Percentiles rank a stretch among this genome's conserved stretches.
Conservation (phyloP, 2,888 invertebrate genomes). For the Blastobasis lacticolella region DNA sequence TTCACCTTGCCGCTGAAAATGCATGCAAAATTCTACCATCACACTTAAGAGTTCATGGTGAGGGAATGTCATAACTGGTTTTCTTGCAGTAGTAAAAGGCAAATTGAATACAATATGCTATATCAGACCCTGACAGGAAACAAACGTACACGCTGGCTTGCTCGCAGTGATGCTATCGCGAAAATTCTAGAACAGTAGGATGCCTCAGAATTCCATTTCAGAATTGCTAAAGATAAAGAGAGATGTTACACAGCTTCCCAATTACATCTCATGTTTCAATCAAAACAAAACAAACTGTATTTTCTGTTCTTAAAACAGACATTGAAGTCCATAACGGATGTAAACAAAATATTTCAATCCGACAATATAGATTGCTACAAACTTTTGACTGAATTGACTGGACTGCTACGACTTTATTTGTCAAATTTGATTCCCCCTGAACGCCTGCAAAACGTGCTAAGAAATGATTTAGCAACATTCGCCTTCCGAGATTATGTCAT, state of each 20-base stretch:
- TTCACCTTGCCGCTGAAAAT: conserved; percentile 1
- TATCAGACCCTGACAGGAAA: conserved; percentile 18
- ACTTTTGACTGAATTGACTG: conserved; percentile 17
- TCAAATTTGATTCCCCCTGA: conserved; percentile 20
- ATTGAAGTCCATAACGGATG: conserved; percentile 17
- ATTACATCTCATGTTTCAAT: conserved; percentile 16
- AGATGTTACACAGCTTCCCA: conserved; percentile 22
- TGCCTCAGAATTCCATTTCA: conserved; percentile 22
- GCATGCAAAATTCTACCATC: background rate
- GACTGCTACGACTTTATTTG: conserved; percentile 17
- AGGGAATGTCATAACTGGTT: conserved; percentile 23
- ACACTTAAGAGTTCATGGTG: conserved; percentile 18
- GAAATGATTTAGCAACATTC: conserved; percentile 17
- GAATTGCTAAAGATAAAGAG: conserved; percentile 17
- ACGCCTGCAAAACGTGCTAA: conserved; percentile 18
- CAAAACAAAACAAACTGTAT: conserved; percentile 15
- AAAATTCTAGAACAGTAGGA: conserved; percentile 28
- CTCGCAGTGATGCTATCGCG: conserved; percentile 14
- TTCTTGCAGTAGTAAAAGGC: conserved; percentile 19
- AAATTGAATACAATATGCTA: conserved; percentile 16
- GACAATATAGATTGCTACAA: conserved; percentile 18
- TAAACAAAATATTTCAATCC: conserved; percentile 22
- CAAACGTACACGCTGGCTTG: conserved; percentile 19
- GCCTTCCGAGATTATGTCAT: conserved; percentile 15
- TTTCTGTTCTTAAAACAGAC: conserved; percentile 18